A percentile compares a stretch with the other conserved stretches of the same genome.
phyloP scores from a whole-genome alignment of 2,888 invertebrate species.

The Lepetodrilus schrolli region DNA sequence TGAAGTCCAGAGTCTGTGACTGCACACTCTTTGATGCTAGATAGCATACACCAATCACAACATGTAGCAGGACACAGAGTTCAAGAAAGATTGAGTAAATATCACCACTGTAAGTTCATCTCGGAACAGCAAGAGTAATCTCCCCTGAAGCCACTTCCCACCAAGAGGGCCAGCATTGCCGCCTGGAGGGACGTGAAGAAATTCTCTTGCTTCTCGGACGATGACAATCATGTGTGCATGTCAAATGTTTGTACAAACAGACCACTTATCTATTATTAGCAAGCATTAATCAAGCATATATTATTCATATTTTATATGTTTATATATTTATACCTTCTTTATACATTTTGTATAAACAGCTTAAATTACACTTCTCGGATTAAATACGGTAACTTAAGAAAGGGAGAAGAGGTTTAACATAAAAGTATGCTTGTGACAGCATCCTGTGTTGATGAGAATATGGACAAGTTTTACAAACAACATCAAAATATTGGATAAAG shows the following conservation, averaged over 20 bases:
- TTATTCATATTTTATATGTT: conserved; percentile 7
- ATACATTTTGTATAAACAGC: conserved; percentile 13
- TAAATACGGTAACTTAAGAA: conserved; percentile 6
- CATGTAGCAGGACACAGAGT: conserved; percentile 23
- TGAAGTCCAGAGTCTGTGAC: conserved; percentile 14
- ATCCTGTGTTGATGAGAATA: conserved; percentile 7
- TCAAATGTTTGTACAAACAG: background rate
- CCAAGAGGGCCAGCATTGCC: background rate
- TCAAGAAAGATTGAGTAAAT: conserved; percentile 22
- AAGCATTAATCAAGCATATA: conserved; percentile 10
- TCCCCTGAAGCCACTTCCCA: background rate
- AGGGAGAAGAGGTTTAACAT: background rate
- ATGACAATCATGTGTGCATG: conserved; percentile 1
- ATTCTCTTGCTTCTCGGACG: background rate
- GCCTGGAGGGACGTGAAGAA: background rate
- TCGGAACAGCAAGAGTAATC: conserved; percentile 13
- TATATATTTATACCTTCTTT: conserved; percentile 9
- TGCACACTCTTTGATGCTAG: conserved; percentile 29
- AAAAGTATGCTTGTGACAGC: conserved; percentile 18
- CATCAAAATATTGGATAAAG: conserved; percentile 21
- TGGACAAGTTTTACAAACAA: conserved; percentile 22
- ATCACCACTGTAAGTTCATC: conserved; percentile 24
- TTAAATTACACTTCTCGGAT: conserved; percentile 12
- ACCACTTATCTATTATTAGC: background rate
- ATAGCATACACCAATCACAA: conserved; percentile 21